Evolutionary conservation across 1,140 invertebrate genomes (phyloP).

Genomic region (Nasonia giraulti): DNA sequence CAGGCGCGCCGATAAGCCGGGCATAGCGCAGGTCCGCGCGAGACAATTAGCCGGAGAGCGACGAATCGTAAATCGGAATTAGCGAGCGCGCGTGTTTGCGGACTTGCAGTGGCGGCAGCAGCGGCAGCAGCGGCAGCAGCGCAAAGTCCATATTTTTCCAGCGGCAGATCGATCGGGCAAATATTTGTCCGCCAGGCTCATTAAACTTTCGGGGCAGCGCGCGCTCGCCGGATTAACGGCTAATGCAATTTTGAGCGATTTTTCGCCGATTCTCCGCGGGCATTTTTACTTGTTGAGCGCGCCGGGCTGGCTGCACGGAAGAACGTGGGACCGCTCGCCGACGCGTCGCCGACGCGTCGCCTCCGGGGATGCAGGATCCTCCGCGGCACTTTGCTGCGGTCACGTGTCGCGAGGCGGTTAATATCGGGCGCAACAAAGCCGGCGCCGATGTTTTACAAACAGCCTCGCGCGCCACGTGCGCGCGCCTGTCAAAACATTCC

Average conservation of each 20-base stretch:
- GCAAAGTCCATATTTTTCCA: conserved; percentile 1
- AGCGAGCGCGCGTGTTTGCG: conserved; percentile 34
- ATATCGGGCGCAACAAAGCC: conserved; percentile 55
- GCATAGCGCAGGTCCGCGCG: background rate
- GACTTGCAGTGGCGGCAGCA: no score
- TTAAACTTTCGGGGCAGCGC: conserved; percentile 1
- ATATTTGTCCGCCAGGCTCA: conserved; percentile 25
- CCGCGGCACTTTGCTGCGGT: background rate
- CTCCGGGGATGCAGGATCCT: no score
- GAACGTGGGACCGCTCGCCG: no score
- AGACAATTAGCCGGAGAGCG: conserved; percentile 64
- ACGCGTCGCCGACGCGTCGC: no score
- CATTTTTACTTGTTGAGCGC: background rate
- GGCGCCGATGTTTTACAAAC: conserved; percentile 62
- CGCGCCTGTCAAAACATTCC: conserved; percentile 62
- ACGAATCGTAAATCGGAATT: conserved; percentile 69
- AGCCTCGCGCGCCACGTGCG: conserved; percentile 58
- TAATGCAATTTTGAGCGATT: conserved; percentile 33
- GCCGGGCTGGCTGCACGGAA: no score
- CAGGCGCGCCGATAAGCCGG: background rate
- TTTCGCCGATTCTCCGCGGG: background rate
- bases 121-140: no score
- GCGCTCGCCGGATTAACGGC: background rate
- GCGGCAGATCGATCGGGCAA: conserved; percentile 22
- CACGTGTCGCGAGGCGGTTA: conserved; percentile 53